Percentiles rank a stretch among this genome's conserved stretches.
phyloP scores from a whole-genome alignment of 23 tunicate species.

The Diplosoma virens region DNA sequence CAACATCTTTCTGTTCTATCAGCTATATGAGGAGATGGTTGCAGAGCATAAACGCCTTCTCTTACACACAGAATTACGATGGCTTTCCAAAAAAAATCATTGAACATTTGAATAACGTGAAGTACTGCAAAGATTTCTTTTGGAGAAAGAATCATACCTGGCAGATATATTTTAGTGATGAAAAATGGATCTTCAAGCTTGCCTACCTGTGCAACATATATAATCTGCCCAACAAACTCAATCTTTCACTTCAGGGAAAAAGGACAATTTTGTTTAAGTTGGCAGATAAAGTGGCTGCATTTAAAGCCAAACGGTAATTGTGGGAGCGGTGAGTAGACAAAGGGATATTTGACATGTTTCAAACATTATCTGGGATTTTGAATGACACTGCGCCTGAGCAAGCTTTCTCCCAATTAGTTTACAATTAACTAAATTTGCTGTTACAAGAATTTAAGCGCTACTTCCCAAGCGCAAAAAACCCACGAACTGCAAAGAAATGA shows the following conservation, averaged over 20 bases:
- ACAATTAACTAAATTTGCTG: neutral
- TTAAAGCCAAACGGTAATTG: slow-evolving; percentile 42
- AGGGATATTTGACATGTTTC: slow-evolving; percentile 48
- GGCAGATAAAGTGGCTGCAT: slow-evolving; percentile 58
- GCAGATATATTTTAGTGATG: slow-evolving; percentile 16
- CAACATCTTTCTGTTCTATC: slow-evolving; percentile 73
- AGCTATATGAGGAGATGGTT: slow-evolving; percentile 46
- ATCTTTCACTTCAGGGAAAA: slow-evolving; percentile 35
- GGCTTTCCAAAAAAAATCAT: slow-evolving; percentile 28
- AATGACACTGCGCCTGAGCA: slow-evolving; percentile 6
- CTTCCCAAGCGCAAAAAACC: neutral
- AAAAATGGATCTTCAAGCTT: slow-evolving; percentile 8
- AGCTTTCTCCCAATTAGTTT: neutral
- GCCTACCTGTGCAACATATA: slow-evolving; percentile 33
- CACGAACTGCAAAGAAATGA: neutral
- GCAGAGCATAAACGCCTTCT: slow-evolving; percentile 46
- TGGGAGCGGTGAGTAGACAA: slow-evolving; percentile 36
- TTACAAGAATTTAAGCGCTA: no score
- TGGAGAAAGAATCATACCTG: slow-evolving; percentile 35
- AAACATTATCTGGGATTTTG: slow-evolving; percentile 35
- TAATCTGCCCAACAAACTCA: slow-evolving; percentile 22
- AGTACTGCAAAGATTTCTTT: slow-evolving; percentile 43
- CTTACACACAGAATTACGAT: slow-evolving; percentile 35
- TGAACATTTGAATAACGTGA: slow-evolving; percentile 56
- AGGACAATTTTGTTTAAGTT: neutral